These are phyloP conservation scores for Tetrax tetrax DNA, from an alignment of 2,113 vertebrate species.

Conservation along the genomic window DNA sequence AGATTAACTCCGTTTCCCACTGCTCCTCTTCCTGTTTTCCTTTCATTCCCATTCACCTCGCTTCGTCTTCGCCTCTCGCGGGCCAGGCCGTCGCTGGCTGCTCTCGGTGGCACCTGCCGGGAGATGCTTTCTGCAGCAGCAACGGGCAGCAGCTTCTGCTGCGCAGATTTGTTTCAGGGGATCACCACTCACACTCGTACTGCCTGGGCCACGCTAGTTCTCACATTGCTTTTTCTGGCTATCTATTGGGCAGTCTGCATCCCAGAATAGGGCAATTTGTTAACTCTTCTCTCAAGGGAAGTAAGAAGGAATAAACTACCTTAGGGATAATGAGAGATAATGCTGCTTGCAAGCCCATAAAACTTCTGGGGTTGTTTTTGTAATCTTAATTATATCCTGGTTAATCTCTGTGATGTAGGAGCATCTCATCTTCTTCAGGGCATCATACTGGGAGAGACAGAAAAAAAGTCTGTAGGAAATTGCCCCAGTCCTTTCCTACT, in stretches of 20 bases:
- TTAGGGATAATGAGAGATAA: background rate
- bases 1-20: background rate
- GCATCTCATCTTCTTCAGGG: background rate
- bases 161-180: background rate
- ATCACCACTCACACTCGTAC: background rate
- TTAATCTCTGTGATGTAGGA: background rate
- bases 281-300: conserved; percentile 28
- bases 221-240: background rate
- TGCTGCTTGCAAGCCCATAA: background rate
- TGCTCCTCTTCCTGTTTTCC: background rate
- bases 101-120: background rate
- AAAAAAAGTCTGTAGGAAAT: background rate
- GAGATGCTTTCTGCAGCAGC: background rate
- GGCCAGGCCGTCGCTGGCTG: background rate
- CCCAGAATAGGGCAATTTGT: conserved; percentile 5
- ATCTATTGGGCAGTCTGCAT: background rate
- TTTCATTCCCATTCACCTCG: background rate
- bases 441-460: background rate
- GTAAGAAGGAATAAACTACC: background rate
- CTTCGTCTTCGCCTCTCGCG: background rate
- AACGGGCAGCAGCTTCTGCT: background rate
- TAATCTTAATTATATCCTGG: background rate
- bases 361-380: background rate
- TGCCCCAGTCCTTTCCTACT: background rate
- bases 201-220: background rate